Base-by-base conservation (phyloP, 1,140 invertebrate species). In the Metaphire vulgaris region DNA sequence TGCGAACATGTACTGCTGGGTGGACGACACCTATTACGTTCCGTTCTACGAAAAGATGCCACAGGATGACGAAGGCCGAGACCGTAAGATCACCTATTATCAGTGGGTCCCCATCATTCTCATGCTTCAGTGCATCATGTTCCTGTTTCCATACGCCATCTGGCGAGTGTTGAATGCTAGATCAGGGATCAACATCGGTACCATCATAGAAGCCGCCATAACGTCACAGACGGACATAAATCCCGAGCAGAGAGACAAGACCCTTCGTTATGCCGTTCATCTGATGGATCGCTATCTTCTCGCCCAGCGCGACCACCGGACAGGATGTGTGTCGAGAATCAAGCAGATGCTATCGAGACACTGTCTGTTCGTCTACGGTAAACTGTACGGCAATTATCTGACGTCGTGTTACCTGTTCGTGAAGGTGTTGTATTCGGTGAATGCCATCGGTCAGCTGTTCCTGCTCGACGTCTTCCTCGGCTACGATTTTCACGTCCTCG, bases 331-430 rank as follows among this genome's bases (percentile, higher is more conserved):
- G 15, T 34, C 77, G 21, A 74, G 76, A 30, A 78, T 69, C 66
- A 80, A 77, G 69, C 80, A 77, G 73, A 75, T 31, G 21, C 66
- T 77, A 41, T 79, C 78, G 32, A 74, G 56, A 26, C 64, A 34
- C 33, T 85, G 82, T 78, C 85, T 82, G 74, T 80, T 82, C 31
- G 83, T 84, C 21, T 86, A 83, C 79, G 84, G 85, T 0, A 88
- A 87, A 79, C 83, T 85, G 26, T 85, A 86, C 74, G 88, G 88
- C 70, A 85, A 87, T 77, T 88, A 88, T 79, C 82, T 88, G 12
- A 82, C 85, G n/a, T 82, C 64, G 2, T 65, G 74, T 28, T 80
- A 81, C 73, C 56, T 81, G 16, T 64, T 74, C 34, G 70, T 78
- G 1, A 81, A 81, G 72, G 0, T 78, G 21, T 41, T 80, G n/a